Evolutionary conservation across 1,140 invertebrate species (phyloP).

Genomic region (Trachymyrmex septentrionalis): DNA sequence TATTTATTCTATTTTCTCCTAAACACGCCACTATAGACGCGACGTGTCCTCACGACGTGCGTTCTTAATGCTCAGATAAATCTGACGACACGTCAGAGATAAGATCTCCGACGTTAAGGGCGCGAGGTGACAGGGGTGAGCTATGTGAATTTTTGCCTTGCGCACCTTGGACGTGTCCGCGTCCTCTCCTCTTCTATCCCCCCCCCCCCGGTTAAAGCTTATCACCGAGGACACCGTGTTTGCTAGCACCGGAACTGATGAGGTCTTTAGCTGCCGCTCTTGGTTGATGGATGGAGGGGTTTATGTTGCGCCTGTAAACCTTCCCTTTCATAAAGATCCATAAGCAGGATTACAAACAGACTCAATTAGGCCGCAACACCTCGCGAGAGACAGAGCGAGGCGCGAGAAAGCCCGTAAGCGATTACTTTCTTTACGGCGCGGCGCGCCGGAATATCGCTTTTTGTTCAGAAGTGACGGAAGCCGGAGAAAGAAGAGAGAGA

Average conservation of each 20-base stretch:
- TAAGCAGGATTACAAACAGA: conserved; percentile 79
- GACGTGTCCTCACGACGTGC: conserved; percentile 44
- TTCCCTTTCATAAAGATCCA: conserved; percentile 78
- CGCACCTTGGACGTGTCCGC: conserved; percentile 42
- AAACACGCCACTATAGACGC: conserved; percentile 48
- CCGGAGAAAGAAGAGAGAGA: conserved; percentile 15
- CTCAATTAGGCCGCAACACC: conserved; percentile 78
- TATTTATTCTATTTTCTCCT: conserved; percentile 65
- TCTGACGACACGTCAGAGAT: conserved; percentile 71
- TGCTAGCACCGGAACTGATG: conserved; percentile 77
- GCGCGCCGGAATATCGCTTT: conserved; percentile 27
- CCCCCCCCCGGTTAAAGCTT: conserved; percentile 64
- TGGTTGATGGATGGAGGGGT: conserved; percentile 78
- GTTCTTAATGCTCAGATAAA: conserved; percentile 76
- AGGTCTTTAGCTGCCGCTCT: conserved; percentile 79
- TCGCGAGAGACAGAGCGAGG: conserved; percentile 49
- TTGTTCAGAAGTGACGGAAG: conserved; percentile 53
- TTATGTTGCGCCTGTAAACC: conserved; percentile 78
- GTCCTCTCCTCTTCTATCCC: conserved; percentile 47
- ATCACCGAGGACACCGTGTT: conserved; percentile 75
- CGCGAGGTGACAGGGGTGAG: conserved; percentile 21
- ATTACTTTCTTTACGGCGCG: conserved; percentile 69
- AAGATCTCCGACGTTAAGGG: conserved; percentile 60
- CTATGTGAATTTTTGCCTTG: conserved; percentile 73
- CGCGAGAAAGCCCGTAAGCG: conserved; percentile 64